A percentile compares a stretch with the other conserved stretches of the same genome.
phyloP scores from a whole-genome alignment of 2,113 vertebrate species.

The Antigone vipio region DNA sequence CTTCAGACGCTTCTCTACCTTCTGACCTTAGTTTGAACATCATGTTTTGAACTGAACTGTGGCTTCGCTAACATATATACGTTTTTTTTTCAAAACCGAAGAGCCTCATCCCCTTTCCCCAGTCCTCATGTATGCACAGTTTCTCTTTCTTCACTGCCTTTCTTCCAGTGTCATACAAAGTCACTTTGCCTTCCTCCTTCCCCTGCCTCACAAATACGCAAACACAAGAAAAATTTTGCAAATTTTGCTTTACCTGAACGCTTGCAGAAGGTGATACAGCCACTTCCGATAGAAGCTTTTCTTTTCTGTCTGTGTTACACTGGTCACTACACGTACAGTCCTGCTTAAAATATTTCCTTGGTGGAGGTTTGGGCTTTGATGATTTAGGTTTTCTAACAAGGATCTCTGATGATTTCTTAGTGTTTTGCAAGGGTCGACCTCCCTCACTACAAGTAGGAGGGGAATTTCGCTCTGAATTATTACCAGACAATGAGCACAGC shows the following conservation, averaged over 20 bases:
- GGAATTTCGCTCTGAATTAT: conserved; percentile 57
- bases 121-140: neutral
- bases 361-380: conserved; percentile 77
- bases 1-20: neutral
- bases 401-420: conserved; percentile 72
- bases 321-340: conserved; percentile 71
- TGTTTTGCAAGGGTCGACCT: conserved; percentile 64
- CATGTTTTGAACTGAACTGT: neutral
- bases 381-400: conserved; percentile 73
- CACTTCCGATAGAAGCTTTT: neutral
- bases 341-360: conserved; percentile 80
- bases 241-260: conserved; percentile 72
- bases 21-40: neutral
- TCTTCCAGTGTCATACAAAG: neutral
- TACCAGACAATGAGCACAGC: neutral
- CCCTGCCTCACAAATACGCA: neutral
- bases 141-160: neutral
- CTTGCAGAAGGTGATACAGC: conserved; percentile 24
- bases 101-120: neutral
- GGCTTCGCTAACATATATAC: neutral
- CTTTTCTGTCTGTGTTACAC: conserved; percentile 53
- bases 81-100: neutral
- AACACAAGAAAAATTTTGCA: neutral
- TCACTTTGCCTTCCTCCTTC: neutral
- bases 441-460: conserved; percentile 40